Base-by-base conservation (phyloP, 2,797 vertebrate genomes). In the Pterois miles region DNA sequence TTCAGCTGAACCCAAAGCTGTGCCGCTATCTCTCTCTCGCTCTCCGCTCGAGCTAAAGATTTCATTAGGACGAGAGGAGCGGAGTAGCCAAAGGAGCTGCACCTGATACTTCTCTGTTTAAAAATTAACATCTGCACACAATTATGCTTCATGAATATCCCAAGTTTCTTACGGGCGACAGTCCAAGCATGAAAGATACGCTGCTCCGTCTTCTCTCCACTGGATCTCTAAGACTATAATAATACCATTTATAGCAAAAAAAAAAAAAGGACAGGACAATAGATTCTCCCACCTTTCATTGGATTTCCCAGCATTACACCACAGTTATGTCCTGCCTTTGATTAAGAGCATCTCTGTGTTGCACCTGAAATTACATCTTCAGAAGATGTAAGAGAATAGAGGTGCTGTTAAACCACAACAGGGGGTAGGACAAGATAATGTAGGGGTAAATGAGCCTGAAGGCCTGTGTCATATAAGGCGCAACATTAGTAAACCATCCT, bases 91-190 rank as follows among this genome's bases (percentile, higher is more conserved):
- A 85, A 92, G 86, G 86, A 92, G 89, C 85, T 90, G 90, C 92
- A 95, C 94, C 92, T 93, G 95, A 96, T 95, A 94, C 88, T 83
- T 72, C 85, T 91, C 91, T 93, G 86, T 94, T 96, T 94, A 95
- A 96, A 95, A 92, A 95, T 96, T 94, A 90, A 96, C 93, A 93
- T 91, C 88, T 88, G 91, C 83, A 79, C 87, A 85, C 91, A 92
- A 95, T 96, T 94, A 94, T 90, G 90, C 91, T 91, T 94, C 93
- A 94, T 96, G 88, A 95, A 95, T 95, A 95, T 94, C 89, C 90
- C 78, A 86, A 34, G 83, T 91, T 93, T 87, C 85, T 92, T 88
- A 69, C 33, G 34, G 85, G 88, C 84, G 40, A 48, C 80, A 77
- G 88, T 80, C 84, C 90, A 87, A 88, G 71, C 80, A 81, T 83